Base-by-base conservation (phyloP, 2,888 invertebrate genomes). In the Callyntrura sp. region DNA sequence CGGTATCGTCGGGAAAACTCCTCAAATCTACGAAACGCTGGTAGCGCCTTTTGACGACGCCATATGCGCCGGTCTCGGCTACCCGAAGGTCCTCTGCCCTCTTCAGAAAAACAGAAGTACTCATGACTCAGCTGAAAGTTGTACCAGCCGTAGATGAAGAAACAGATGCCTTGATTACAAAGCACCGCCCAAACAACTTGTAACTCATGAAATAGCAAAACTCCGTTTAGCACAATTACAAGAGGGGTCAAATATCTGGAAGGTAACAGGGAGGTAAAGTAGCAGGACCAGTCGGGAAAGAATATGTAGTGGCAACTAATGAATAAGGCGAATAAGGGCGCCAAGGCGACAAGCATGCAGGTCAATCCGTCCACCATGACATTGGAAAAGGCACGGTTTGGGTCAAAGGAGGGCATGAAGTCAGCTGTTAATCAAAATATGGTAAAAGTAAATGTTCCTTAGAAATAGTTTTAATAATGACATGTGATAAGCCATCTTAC, bases 271-370 rank as follows among this genome's bases (percentile, higher is more conserved):
- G 88, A 88, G 1, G 70, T 43, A 6, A 88, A n/a, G 35, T 88
- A 88, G 35, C 79, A 79, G 8, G 88, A 82, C 82, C 88, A 88
- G 14, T 60, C 12, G n/a, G 88, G 88, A 25, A 88, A 88, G 12
- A 82, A 45, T 35, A 88, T 0, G 20, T 55, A 88, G 25, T 88
- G 88, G 9, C n/a, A 82, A n/a, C 73, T 82, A 2, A 82, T 73
- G 4, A 82, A 2, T 17, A 81, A 3, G 4, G 57, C 88, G 9
- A 45, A 14, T 9, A 35, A n/a, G 8, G 88, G 88, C 45, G 14
- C n/a, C n/a, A n/a, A 43, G 0, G 28, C 6, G 5, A 82, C 1
- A 9, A 11, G 11, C 20, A 43, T 20, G 0, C 3, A 11, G 9
- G 14, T 17, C n/a, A 81, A 14, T 9, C 43, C 2, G 17, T 88